Evolutionary conservation across 1,140 invertebrate genomes (phyloP).

Genomic region (Lucilia sericata): DNA sequence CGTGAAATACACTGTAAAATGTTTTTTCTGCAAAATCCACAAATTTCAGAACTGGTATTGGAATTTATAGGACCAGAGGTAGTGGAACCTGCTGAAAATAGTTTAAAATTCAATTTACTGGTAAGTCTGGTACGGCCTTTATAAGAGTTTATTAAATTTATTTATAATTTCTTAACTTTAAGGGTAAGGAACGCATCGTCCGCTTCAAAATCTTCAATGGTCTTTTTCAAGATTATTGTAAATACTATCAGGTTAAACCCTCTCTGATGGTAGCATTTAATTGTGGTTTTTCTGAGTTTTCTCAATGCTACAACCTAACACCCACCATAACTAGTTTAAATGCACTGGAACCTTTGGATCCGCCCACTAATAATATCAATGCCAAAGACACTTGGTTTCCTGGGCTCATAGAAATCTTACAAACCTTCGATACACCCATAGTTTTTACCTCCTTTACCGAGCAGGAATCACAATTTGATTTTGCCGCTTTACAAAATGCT

Average conservation of each 20-base stretch:
- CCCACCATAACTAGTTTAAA: neutral
- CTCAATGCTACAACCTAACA: neutral
- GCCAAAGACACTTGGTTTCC: conserved; percentile 32
- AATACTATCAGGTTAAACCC: neutral
- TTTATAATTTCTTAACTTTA: neutral
- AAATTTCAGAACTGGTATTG: conserved; percentile 50
- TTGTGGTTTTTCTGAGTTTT: conserved; percentile 44
- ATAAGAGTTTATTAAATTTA: neutral
- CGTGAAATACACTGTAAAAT: conserved; percentile 54
- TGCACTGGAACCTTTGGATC: neutral
- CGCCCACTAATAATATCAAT: neutral
- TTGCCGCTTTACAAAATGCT: neutral
- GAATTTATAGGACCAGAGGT: conserved; percentile 54
- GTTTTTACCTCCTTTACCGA: conserved; percentile 46
- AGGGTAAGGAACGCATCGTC: neutral
- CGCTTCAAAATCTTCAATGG: neutral
- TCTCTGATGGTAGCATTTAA: conserved; percentile 38
- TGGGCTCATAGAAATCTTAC: conserved; percentile 42
- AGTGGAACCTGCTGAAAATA: neutral
- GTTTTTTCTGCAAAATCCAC: conserved; percentile 53
- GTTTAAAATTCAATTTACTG: conserved; percentile 8
- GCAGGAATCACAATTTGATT: conserved; percentile 46
- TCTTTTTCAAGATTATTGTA: conserved; percentile 41
- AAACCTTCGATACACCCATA: conserved; percentile 39
- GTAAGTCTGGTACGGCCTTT: neutral